Percentiles rank a stretch among this genome's conserved stretches.
phyloP scores from a whole-genome alignment of 2,113 vertebrate species.

The Anthoscopus minutus region DNA sequence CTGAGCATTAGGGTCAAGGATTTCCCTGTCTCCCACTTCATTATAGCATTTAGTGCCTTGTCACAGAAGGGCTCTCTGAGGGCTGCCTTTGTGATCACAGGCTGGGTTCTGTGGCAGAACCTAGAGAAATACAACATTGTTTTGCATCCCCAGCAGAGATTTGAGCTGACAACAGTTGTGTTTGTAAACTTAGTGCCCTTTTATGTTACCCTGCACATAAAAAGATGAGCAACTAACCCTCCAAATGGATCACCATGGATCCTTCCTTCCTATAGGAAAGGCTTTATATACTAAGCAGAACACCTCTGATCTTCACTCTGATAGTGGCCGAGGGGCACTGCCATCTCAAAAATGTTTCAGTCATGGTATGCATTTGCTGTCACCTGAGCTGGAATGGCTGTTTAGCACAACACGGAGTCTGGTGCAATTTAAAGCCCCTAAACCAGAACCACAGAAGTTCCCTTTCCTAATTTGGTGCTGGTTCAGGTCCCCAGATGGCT shows the following conservation, averaged over 20 bases:
- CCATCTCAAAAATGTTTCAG: neutral
- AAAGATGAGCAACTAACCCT: neutral
- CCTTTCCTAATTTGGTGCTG: neutral
- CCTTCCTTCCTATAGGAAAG: neutral
- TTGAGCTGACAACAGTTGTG: neutral
- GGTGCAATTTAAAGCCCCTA: neutral
- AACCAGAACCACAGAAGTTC: neutral
- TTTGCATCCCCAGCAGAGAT: neutral
- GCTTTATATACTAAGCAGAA: neutral
- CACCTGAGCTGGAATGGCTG: neutral
- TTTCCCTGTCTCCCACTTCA: neutral
- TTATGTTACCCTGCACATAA: neutral
- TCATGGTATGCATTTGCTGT: neutral
- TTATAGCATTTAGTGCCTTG: neutral
- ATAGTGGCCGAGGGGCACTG: neutral
- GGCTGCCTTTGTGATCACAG: neutral
- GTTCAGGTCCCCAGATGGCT: neutral
- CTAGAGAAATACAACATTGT: neutral
- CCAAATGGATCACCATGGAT: rapidly evolving
- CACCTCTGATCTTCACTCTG: neutral
- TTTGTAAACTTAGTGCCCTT: neutral
- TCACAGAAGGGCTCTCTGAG: neutral
- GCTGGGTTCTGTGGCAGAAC: rapidly evolving
- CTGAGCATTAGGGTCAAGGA: neutral
- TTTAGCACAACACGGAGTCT: neutral